Conservation (phyloP, 2,888 invertebrate genomes). For the Eurytoma californica region DNA sequence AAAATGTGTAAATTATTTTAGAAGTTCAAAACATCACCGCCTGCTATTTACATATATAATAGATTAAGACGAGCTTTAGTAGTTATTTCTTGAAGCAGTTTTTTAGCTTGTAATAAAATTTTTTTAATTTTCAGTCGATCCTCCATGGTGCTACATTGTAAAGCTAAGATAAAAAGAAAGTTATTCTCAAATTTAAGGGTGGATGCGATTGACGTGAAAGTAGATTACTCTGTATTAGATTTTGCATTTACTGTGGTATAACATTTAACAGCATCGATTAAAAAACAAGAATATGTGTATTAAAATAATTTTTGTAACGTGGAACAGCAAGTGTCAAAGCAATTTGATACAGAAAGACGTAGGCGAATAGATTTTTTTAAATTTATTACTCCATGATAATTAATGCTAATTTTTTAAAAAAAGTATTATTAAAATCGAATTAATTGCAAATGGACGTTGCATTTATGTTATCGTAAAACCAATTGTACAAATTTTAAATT, state of each 20-base stretch:
- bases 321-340: slow-evolving; percentile 9
- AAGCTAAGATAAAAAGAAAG: slow-evolving; percentile 39
- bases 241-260: slow-evolving; percentile 6
- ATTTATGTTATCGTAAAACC: slow-evolving; percentile 21
- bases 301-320: slow-evolving; percentile 34
- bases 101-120: slow-evolving; percentile 48
- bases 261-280: slow-evolving; percentile 19
- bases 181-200: slow-evolving; percentile 48
- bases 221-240: slow-evolving; percentile 5
- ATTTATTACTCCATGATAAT: slow-evolving; percentile 11
- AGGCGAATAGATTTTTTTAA: slow-evolving; percentile 4
- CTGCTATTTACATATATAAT: slow-evolving; percentile 35
- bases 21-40: slow-evolving; percentile 33
- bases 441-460: slow-evolving; percentile 52
- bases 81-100: slow-evolving; percentile 34
- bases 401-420: slow-evolving; percentile 13
- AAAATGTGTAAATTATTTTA: slow-evolving; percentile 41
- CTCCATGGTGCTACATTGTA: slow-evolving; percentile 52
- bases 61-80: slow-evolving; percentile 35
- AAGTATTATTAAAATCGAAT: slow-evolving; percentile 61
- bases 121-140: slow-evolving; percentile 49
- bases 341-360: slow-evolving; percentile 19
- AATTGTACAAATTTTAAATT: slow-evolving; percentile 30
- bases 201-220: slow-evolving; percentile 34
- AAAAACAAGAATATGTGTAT: slow-evolving; percentile 12